phyloP scores from a whole-genome alignment of 2,113 vertebrate species.

The Seriola aureovittata region DNA sequence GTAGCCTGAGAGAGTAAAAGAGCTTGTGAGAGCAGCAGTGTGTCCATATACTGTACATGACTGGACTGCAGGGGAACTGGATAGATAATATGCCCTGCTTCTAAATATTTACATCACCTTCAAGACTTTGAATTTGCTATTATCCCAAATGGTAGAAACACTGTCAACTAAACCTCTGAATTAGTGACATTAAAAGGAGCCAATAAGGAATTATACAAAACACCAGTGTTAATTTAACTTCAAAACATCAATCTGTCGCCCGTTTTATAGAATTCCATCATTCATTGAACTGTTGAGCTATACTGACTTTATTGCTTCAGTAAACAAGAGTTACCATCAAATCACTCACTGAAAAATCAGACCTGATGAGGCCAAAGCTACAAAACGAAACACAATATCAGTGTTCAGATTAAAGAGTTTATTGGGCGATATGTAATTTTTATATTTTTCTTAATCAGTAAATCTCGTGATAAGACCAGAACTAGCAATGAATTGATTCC shows the following conservation, averaged over 20 bases:
- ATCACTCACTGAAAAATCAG: neutral
- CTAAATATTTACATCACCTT: slow-evolving; percentile 46
- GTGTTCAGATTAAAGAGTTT: neutral
- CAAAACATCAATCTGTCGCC: neutral
- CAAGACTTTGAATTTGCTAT: slow-evolving; percentile 24
- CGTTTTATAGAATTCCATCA: neutral
- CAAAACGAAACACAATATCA: neutral
- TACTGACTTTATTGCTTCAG: neutral
- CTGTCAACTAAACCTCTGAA: neutral
- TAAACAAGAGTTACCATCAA: too few relatives aligned
- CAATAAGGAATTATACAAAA: neutral
- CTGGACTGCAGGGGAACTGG: slow-evolving; percentile 28
- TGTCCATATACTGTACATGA: slow-evolving; percentile 64
- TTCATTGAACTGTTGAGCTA: neutral
- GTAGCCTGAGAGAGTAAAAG: slow-evolving; percentile 78
- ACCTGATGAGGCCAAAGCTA: neutral
- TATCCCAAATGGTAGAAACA: neutral
- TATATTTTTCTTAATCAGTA: neutral
- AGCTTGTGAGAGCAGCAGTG: slow-evolving; percentile 60
- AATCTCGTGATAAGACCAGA: neutral
- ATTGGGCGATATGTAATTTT: too few relatives aligned
- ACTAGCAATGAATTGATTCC: neutral
- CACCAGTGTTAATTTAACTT: neutral
- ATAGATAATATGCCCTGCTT: slow-evolving; percentile 14
- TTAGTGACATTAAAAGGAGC: neutral